A percentile compares a stretch with the other conserved stretches of the same genome.
Conservation (phyloP, 2,113 vertebrate species). For the Cinclus mexicanus region DNA sequence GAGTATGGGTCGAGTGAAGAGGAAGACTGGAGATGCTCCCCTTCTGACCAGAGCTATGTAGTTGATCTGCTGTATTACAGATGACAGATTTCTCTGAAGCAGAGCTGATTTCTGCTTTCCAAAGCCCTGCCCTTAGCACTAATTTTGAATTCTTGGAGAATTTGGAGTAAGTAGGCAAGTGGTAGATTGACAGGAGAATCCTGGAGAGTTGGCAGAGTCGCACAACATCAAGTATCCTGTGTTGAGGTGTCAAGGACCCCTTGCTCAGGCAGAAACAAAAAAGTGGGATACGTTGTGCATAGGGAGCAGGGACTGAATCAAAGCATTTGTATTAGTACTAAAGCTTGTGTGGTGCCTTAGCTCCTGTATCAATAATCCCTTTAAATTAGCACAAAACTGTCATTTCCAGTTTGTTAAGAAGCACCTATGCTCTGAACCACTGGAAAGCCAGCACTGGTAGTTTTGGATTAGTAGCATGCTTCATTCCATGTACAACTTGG, state of each 20-base stretch:
- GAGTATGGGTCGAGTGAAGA: not conserved
- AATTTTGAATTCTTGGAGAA: not conserved
- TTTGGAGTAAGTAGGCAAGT: not conserved
- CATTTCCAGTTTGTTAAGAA: not conserved
- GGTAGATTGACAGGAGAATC: not conserved
- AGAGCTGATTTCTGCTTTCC: not conserved
- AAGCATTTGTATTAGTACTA: not conserved
- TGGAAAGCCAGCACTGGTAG: not conserved
- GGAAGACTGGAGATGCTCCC: not conserved
- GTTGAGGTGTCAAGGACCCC: not conserved
- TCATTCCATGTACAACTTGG: not conserved
- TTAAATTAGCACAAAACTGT: not conserved
- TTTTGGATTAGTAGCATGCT: not conserved
- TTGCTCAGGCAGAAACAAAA: not conserved
- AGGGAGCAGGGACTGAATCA: not conserved
- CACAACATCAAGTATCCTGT: not conserved
- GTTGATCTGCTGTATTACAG: not conserved
- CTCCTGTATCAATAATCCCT: not conserved
- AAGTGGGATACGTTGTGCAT: rapidly evolving
- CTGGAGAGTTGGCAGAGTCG: not conserved
- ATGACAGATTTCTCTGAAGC: not conserved
- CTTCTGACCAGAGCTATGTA: not conserved
- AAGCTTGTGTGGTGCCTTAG: not conserved
- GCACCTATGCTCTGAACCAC: not conserved
- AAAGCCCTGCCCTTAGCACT: not conserved